phyloP scores from a whole-genome alignment of 2,113 vertebrate species.

The Tupaia tana region DNA sequence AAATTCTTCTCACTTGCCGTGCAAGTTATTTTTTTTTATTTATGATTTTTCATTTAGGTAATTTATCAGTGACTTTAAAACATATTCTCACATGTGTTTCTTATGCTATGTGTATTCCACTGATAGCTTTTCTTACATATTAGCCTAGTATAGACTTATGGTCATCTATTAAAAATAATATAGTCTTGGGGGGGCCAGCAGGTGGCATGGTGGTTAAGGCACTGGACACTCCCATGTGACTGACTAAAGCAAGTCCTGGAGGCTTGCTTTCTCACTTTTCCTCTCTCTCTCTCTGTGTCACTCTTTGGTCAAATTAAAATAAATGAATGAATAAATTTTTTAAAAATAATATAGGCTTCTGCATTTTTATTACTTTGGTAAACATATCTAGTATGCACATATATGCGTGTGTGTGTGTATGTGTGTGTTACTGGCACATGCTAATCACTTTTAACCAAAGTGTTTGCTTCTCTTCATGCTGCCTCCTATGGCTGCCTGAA shows the following conservation, averaged over 20 bases:
- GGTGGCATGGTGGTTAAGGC: no score
- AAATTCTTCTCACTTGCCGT: conserved; percentile 24
- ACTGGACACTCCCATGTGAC: no score
- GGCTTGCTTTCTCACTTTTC: no score
- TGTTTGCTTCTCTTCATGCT: not conserved
- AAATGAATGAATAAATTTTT: not conserved
- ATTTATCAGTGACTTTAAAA: conserved; percentile 68
- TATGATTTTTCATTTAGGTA: conserved; percentile 66
- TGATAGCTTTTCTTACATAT: conserved; percentile 16
- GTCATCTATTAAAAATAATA: conserved; percentile 25
- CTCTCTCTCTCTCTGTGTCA: no score
- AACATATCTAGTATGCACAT: not conserved
- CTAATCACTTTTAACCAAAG: not conserved
- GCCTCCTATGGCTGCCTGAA: not conserved
- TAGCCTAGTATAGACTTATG: not conserved
- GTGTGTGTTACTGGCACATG: accelerated
- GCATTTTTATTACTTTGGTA: conserved; percentile 24
- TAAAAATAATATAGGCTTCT: not conserved
- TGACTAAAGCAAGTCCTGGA: no score
- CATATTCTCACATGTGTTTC: conserved; percentile 53
- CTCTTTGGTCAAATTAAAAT: no score
- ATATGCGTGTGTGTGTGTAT: accelerated
- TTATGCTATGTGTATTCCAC: not conserved
- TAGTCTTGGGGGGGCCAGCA: no score
- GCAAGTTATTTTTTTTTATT: conserved; percentile 52